phyloP scores from a whole-genome alignment of 1,140 invertebrate species.

The Ostrea denselamellosa region DNA sequence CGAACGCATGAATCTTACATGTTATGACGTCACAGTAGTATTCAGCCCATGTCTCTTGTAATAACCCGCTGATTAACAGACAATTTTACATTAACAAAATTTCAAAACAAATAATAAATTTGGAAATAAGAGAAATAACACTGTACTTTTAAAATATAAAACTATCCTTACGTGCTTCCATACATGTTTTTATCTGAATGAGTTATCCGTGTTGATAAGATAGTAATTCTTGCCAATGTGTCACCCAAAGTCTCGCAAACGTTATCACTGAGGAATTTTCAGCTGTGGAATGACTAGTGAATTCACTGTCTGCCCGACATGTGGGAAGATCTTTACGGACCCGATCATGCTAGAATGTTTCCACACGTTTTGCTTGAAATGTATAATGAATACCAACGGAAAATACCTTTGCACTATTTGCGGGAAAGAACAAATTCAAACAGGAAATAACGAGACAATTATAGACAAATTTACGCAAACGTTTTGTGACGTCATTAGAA shows the following conservation, averaged over 20 bases:
- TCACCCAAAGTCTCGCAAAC: neutral
- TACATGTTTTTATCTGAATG: neutral
- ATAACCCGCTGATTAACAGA: too few relatives aligned
- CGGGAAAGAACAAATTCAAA: neutral
- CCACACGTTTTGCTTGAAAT: neutral
- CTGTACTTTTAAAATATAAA: too few relatives aligned
- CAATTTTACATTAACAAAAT: too few relatives aligned
- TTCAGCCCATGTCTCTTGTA: too few relatives aligned
- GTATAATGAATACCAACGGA: neutral
- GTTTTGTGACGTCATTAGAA: constrained; percentile 21
- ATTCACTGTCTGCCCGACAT: neutral
- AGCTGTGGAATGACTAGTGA: neutral
- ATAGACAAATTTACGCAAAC: neutral
- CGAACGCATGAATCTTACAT: too few relatives aligned
- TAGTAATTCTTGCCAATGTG: neutral
- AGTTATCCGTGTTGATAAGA: neutral
- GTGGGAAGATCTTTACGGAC: neutral
- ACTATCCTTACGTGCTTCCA: neutral
- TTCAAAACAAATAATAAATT: too few relatives aligned
- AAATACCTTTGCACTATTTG: neutral
- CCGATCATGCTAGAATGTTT: neutral
- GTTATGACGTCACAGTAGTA: too few relatives aligned
- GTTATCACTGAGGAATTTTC: neutral
- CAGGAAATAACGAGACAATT: neutral
- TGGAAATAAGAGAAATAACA: too few relatives aligned